Evolutionary conservation across 2,113 vertebrate species (phyloP).

Genomic region (Tupaia tana): DNA sequence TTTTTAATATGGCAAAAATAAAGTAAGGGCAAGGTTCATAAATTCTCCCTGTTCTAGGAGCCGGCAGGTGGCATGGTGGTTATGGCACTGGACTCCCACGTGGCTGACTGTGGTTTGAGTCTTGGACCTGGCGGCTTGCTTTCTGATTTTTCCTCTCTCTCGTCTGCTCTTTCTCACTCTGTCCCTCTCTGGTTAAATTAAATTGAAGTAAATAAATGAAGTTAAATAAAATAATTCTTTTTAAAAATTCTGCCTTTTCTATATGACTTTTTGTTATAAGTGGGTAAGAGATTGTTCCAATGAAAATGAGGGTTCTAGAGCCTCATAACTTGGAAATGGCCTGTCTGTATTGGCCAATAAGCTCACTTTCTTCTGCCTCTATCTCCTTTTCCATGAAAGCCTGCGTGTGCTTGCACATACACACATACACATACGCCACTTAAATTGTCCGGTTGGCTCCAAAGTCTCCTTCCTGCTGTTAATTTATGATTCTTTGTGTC

Average conservation of each 20-base stretch:
- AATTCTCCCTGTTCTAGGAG: slow-evolving; percentile 15
- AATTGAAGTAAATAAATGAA: too few species aligned
- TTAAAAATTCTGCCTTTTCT: neutral
- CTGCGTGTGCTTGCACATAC: too few species aligned
- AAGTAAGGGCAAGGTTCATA: neutral
- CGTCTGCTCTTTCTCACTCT: too few species aligned
- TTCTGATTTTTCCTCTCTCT: too few species aligned
- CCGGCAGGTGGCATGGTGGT: too few species aligned
- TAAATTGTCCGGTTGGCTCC: neutral
- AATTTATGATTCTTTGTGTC: neutral
- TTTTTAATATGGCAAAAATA: slow-evolving; percentile 30
- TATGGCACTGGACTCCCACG: too few species aligned
- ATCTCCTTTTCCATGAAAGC: slow-evolving; percentile 48
- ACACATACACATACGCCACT: neutral
- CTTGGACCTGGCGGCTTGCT: too few species aligned
- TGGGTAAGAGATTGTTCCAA: neutral
- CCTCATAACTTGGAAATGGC: neutral
- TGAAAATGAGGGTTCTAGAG: slow-evolving; percentile 38
- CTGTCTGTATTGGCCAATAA: neutral
- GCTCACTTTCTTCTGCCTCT: slow-evolving; percentile 2
- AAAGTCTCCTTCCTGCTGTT: neutral
- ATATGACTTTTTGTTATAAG: slow-evolving; percentile 13
- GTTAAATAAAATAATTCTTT: too few species aligned
- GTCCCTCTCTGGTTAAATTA: too few species aligned
- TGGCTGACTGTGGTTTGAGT: too few species aligned